These are phyloP conservation scores for Zaprionus lineosus DNA, from an alignment of 2,888 invertebrate genomes.

Conservation along the genomic window DNA sequence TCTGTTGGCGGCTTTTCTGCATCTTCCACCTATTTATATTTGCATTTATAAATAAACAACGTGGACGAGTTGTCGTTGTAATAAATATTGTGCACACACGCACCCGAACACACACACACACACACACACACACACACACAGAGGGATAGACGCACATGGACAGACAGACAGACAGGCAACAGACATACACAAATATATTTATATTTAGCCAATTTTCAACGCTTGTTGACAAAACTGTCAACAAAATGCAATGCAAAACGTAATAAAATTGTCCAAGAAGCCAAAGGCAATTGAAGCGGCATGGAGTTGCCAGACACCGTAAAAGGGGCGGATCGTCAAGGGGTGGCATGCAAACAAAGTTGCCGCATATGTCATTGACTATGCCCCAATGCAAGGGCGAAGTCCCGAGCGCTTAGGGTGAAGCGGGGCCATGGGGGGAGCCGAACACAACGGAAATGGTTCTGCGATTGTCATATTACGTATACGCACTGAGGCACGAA, in stretches of 20 bases:
- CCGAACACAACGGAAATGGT: constrained; percentile 8
- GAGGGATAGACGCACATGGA: constrained; percentile 3
- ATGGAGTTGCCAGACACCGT: constrained; percentile 6
- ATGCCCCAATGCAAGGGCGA: too few species aligned
- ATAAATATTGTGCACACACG: constrained; percentile 67
- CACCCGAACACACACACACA: constrained; percentile 42
- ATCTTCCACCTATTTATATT: constrained; percentile 74
- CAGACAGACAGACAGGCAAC: constrained; percentile 43
- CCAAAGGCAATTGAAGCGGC: constrained; percentile 51
- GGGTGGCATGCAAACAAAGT: constrained; percentile 47
- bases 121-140: constrained; percentile 12
- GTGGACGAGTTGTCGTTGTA: constrained; percentile 77
- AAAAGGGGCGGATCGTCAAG: background rate
- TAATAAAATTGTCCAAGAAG: constrained; percentile 77
- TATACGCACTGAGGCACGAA: constrained; percentile 51
- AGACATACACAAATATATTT: constrained; percentile 71
- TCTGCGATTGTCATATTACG: constrained; percentile 65
- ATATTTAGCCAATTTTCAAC: constrained; percentile 83
- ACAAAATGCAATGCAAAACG: constrained; percentile 79
- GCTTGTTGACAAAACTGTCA: constrained; percentile 83
- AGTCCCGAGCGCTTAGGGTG: too few species aligned
- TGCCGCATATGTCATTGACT: constrained; percentile 37
- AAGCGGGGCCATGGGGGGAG: background rate
- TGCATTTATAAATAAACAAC: constrained; percentile 78
- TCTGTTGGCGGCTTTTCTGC: constrained; percentile 27